Percentiles rank a stretch among this genome's conserved stretches.
phyloP scores from a whole-genome alignment of 2,797 vertebrate species.

The Falco concolor region DNA sequence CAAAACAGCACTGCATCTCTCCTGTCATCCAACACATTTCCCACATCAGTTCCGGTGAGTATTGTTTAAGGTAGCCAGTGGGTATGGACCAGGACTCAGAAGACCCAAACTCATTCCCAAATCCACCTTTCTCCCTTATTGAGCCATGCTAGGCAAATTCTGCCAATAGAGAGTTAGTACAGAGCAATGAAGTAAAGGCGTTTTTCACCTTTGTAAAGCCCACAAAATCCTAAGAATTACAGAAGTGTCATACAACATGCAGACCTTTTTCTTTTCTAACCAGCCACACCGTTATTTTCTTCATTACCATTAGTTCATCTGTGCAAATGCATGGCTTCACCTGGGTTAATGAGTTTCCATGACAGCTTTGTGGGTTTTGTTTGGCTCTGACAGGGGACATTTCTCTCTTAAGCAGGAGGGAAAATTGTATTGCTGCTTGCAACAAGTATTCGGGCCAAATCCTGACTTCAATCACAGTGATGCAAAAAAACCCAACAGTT shows the following conservation, averaged over 20 bases:
- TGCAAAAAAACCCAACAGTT: background rate
- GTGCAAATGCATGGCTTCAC: background rate
- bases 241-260: background rate
- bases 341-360: fast-evolving
- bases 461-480: background rate
- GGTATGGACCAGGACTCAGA: background rate
- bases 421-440: background rate
- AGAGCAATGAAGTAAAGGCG: background rate
- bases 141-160: background rate
- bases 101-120: background rate
- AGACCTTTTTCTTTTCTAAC: background rate
- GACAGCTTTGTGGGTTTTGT: background rate
- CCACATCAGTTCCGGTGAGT: background rate
- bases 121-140: background rate
- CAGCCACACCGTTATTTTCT: background rate
- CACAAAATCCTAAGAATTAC: background rate
- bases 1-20: background rate
- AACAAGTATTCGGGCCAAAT: background rate
- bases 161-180: background rate
- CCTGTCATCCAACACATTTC: background rate
- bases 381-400: background rate
- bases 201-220: background rate
- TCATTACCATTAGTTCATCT: background rate
- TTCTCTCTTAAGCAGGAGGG: background rate
- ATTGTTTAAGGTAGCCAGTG: background rate